These are phyloP conservation scores for Phasianus colchicus DNA, from an alignment of 2,113 vertebrate species.

Conservation along the genomic window DNA sequence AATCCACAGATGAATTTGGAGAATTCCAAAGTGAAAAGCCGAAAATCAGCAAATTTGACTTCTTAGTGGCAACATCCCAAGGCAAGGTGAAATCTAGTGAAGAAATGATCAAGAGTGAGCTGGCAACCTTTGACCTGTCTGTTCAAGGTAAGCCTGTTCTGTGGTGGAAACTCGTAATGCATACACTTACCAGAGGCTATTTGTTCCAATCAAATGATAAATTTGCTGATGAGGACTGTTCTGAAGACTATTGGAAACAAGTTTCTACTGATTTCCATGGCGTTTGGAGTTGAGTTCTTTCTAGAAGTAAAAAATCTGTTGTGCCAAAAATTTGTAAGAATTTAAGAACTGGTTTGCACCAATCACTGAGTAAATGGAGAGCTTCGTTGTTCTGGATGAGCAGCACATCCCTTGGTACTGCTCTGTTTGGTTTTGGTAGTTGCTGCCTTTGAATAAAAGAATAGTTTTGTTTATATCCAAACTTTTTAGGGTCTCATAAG, in stretches of 20 bases:
- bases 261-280: background rate
- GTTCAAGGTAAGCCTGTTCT: conserved; percentile 90
- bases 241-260: background rate
- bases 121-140: conserved; percentile 96
- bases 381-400: background rate
- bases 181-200: background rate
- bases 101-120: conserved; percentile 97
- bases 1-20: conserved; percentile 88
- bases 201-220: background rate
- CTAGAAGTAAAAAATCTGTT: background rate
- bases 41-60: conserved; percentile 98
- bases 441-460: background rate
- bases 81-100: conserved; percentile 97
- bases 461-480: background rate
- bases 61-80: conserved; percentile 93
- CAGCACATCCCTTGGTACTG: background rate
- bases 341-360: background rate
- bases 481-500: conserved; percentile 90
- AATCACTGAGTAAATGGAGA: background rate
- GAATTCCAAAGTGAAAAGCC: conserved; percentile 95
- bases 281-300: background rate
- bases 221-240: background rate
- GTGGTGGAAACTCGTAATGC: background rate
- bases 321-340: background rate
- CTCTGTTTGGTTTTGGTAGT: background rate